Conservation (phyloP, 2,797 vertebrate genomes). For the Trichosurus vulpecula region DNA sequence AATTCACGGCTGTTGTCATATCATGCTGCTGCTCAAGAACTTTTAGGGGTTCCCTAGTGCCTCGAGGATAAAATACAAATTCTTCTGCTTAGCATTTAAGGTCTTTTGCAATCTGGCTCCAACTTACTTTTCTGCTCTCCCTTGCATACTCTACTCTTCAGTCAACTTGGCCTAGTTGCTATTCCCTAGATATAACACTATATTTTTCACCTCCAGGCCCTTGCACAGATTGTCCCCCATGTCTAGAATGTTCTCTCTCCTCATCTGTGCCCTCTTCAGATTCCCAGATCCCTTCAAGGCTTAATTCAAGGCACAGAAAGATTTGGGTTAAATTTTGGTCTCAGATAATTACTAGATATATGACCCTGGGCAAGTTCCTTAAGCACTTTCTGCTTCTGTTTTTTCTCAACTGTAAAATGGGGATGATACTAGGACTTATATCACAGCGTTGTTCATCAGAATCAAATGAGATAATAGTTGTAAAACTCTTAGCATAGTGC, state of each 20-base stretch:
- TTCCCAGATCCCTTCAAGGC: not conserved
- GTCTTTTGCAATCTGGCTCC: not conserved
- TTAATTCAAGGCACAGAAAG: not conserved
- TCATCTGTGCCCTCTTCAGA: not conserved
- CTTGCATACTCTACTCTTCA: not conserved
- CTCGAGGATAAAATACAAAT: not conserved
- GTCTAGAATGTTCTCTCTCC: not conserved
- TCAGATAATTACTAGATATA: not conserved
- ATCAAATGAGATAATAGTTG: not conserved
- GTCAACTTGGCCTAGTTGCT: not conserved
- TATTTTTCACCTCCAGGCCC: not conserved
- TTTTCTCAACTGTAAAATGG: not conserved
- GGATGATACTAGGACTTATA: not conserved
- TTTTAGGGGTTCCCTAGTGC: not conserved
- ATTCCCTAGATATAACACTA: not conserved
- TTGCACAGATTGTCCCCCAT: not conserved
- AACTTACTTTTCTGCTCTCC: not conserved
- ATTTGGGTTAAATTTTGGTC: not conserved
- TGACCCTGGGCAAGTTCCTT: not conserved
- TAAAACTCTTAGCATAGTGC: not conserved
- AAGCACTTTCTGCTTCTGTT: not conserved
- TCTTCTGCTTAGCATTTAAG: not conserved
- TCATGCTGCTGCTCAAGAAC: not conserved
- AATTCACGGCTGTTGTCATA: not conserved
- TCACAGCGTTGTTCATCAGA: not conserved